phyloP scores from a whole-genome alignment of 2,113 vertebrate species.

The Megaleporinus macrocephalus region DNA sequence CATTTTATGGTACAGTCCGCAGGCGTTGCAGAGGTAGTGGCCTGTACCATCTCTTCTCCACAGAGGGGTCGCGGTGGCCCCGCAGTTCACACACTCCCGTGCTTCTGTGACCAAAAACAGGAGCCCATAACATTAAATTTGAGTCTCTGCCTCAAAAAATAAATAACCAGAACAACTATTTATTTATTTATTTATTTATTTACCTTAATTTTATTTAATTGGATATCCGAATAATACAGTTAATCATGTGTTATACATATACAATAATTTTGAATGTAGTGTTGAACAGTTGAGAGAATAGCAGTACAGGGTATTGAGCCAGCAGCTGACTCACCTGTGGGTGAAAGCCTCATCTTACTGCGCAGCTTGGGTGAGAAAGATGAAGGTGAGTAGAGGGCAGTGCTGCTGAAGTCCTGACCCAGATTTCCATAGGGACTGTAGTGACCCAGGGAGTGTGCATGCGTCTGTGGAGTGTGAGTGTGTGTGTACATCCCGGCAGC shows the following conservation, averaged over 20 bases:
- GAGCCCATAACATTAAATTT: neutral
- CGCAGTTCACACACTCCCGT: conserved; percentile 83
- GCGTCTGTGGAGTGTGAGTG: conserved; percentile 38
- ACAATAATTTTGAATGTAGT: no score
- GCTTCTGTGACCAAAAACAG: conserved; percentile 68
- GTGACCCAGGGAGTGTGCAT: conserved; percentile 46
- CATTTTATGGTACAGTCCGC: conserved; percentile 84
- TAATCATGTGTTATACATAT: no score
- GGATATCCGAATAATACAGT: no score
- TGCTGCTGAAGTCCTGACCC: conserved; percentile 63
- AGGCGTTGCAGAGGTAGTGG: conserved; percentile 84
- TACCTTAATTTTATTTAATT: no score
- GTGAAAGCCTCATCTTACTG: conserved; percentile 57
- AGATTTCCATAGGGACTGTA: conserved; percentile 55
- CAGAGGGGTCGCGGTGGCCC: conserved; percentile 79
- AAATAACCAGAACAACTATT: neutral
- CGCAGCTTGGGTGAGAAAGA: conserved; percentile 55
- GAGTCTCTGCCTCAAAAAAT: neutral
- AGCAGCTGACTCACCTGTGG: conserved; percentile 48
- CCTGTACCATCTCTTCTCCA: conserved; percentile 84
- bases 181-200: no score
- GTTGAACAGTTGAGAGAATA: no score
- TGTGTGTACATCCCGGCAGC: conserved; percentile 46
- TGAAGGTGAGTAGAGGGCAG: conserved; percentile 56
- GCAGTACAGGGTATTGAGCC: no score